These are phyloP conservation scores for Oligia latruncula DNA, from an alignment of 2,888 invertebrate species.

Conservation along the genomic window DNA sequence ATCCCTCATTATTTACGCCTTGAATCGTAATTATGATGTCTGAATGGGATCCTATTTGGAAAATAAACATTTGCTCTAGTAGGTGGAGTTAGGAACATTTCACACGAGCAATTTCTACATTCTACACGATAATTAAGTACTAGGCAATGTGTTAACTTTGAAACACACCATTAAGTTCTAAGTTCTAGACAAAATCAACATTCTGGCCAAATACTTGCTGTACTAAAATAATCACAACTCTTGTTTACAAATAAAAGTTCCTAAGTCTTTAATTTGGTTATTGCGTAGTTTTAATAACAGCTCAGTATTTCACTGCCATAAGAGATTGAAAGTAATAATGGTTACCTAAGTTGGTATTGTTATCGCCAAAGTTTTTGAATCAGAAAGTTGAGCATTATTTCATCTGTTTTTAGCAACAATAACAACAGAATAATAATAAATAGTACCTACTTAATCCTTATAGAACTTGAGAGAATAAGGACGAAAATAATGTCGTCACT, in stretches of 20 bases:
- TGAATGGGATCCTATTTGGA: constrained; percentile 11
- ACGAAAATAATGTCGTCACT: constrained; percentile 7
- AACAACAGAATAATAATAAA: constrained; percentile 31
- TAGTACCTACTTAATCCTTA: background rate
- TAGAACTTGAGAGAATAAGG: background rate
- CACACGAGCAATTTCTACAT: constrained; percentile 41
- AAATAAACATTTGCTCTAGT: constrained; percentile 33
- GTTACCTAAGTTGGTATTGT: background rate
- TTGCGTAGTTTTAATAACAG: constrained; percentile 2
- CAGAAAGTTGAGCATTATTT: constrained; percentile 13
- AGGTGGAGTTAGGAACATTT: constrained; percentile 24
- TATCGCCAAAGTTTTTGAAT: constrained; percentile 30
- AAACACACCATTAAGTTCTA: constrained; percentile 65
- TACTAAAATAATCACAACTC: constrained; percentile 63
- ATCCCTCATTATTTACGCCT: background rate
- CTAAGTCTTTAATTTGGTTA: background rate
- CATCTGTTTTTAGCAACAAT: background rate
- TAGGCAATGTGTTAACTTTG: constrained; percentile 66
- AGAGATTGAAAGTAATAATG: constrained; percentile 2
- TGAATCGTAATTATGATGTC: constrained; percentile 2
- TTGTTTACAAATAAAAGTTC: constrained; percentile 33
- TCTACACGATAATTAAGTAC: constrained; percentile 59
- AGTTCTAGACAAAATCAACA: constrained; percentile 69
- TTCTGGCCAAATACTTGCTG: constrained; percentile 69
- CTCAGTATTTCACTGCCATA: background rate